A percentile compares a stretch with the other conserved stretches of the same genome.
Evolutionary conservation across 2,888 invertebrate genomes (phyloP).

Genomic region (Cartodere bifasciata): DNA sequence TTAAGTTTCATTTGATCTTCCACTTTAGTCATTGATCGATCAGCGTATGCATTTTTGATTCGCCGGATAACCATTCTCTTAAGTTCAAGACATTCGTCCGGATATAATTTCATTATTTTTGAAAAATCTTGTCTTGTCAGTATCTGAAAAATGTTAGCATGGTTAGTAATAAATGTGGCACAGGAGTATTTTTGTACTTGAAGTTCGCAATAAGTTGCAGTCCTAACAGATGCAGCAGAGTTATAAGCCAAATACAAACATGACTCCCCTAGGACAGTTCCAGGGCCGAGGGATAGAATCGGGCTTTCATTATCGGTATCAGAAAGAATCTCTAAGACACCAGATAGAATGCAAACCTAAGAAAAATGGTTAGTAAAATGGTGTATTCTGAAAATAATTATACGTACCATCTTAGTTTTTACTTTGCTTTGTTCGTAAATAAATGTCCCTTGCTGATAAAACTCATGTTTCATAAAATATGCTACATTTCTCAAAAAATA

Average conservation of each 20-base stretch:
- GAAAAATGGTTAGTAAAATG: conserved; percentile 1
- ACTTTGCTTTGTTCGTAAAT: conserved; percentile 40
- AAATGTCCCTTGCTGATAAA: conserved; percentile 40
- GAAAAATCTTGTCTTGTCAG: conserved; percentile 39
- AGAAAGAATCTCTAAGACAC: conserved; percentile 40
- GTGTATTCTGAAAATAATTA: not conserved
- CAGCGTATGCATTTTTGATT: conserved; percentile 11
- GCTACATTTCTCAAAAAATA: conserved; percentile 40
- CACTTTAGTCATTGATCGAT: conserved; percentile 6
- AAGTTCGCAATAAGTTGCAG: conserved; percentile 41
- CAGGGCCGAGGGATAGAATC: conserved; percentile 38
- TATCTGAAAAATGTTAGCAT: conserved; percentile 21
- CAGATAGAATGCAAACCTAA: conserved; percentile 40
- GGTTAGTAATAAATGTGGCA: too few relatives aligned
- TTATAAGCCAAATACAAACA: conserved; percentile 39
- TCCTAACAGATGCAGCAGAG: conserved; percentile 41
- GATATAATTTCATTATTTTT: conserved; percentile 38
- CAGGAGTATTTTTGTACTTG: too few relatives aligned
- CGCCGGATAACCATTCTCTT: conserved; percentile 13
- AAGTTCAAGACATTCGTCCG: conserved; percentile 33
- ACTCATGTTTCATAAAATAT: conserved; percentile 40
- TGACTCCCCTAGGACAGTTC: conserved; percentile 43
- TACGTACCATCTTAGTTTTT: conserved; percentile 40
- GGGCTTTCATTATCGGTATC: conserved; percentile 44
- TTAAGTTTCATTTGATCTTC: conserved; percentile 26